Conservation (phyloP, 2,888 invertebrate genomes). For the Notodonta ziczac region DNA sequence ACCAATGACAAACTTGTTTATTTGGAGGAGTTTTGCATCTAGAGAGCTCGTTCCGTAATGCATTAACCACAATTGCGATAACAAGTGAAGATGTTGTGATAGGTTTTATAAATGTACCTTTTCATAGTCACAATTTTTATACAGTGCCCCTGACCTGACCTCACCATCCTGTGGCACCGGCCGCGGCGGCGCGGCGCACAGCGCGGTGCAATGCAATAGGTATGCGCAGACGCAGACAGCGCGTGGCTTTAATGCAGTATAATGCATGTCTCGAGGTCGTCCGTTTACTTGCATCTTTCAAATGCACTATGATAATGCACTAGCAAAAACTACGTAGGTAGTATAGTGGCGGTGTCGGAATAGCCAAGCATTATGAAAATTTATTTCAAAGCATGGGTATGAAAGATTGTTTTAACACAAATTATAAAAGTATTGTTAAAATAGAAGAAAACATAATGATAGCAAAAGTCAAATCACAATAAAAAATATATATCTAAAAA, state of each 20-base stretch:
- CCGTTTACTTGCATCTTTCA: slow-evolving; percentile 24
- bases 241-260: slow-evolving; percentile 46
- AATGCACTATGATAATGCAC: slow-evolving; percentile 18
- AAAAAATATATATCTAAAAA: too few species aligned
- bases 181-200: slow-evolving; percentile 20
- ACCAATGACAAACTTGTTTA: too few species aligned
- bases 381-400: too few species aligned
- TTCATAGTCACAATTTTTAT: background rate
- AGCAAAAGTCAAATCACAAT: too few species aligned
- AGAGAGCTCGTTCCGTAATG: background rate
- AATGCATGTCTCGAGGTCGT: slow-evolving; percentile 49
- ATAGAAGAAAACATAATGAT: too few species aligned
- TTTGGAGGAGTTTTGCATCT: too few species aligned
- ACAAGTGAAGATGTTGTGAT: too few species aligned
- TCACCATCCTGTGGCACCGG: slow-evolving; percentile 23
- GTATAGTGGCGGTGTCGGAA: background rate
- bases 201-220: slow-evolving; percentile 40
- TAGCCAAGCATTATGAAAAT: too few species aligned
- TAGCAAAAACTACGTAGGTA: slow-evolving; percentile 11
- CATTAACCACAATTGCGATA: background rate
- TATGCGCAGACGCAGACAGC: slow-evolving; percentile 46
- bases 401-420: too few species aligned
- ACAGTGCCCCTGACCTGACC: background rate
- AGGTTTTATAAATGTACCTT: too few species aligned
- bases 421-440: too few species aligned